Evolutionary conservation across 2,113 vertebrate genomes (phyloP).

Genomic region (Nymphicus hollandicus): DNA sequence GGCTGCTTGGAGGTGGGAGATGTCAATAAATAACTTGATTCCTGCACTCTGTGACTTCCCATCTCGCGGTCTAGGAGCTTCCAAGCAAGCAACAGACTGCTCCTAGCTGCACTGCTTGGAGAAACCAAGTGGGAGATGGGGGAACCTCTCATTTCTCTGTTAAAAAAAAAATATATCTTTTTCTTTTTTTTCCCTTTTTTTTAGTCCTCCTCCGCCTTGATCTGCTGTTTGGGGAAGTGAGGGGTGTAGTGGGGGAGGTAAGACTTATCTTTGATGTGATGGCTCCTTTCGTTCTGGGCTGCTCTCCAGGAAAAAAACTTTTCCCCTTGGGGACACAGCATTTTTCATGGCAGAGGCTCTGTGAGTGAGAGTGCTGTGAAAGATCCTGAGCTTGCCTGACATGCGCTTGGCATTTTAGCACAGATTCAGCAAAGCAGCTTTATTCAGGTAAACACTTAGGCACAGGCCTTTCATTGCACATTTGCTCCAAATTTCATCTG

Average conservation of each 20-base stretch:
- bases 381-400: not conserved
- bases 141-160: not conserved
- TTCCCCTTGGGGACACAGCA: not conserved
- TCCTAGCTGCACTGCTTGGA: not conserved
- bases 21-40: slow-evolving; percentile 6
- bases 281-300: slow-evolving; percentile 2
- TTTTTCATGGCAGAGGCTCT: not conserved
- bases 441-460: slow-evolving; percentile 42
- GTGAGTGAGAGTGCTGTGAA: not conserved
- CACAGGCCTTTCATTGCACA: not conserved
- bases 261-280: slow-evolving; percentile 38
- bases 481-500: not conserved
- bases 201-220: not conserved
- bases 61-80: not conserved
- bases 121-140: not conserved
- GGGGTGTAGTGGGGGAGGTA: not conserved
- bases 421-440: not conserved
- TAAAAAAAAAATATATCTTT: not conserved
- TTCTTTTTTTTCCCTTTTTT: not conserved
- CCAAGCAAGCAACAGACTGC: not conserved
- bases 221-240: slow-evolving; percentile 18
- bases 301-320: slow-evolving; percentile 21
- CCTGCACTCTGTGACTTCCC: not conserved
- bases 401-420: not conserved
- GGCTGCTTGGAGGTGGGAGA: not conserved